phyloP scores from a whole-genome alignment of 64 coral and sea anemone species.

The Montipora sp. region DNA sequence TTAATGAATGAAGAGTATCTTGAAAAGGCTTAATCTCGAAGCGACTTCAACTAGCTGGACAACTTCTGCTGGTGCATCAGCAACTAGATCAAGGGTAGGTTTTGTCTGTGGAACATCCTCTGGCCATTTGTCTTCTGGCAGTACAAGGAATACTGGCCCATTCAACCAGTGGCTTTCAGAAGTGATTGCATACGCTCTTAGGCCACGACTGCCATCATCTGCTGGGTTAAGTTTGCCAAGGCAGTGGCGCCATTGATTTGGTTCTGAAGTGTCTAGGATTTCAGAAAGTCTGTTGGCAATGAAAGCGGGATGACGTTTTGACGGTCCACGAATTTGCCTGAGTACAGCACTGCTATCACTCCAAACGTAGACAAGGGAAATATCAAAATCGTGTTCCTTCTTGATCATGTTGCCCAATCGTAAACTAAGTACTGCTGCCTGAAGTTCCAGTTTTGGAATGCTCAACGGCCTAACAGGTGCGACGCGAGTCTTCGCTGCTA shows the following conservation, averaged over 20 bases:
- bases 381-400: background rate
- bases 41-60: background rate
- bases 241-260: slow-evolving; percentile 25
- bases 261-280: slow-evolving; percentile 24
- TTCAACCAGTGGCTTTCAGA: background rate
- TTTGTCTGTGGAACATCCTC: background rate
- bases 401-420: background rate
- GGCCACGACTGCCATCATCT: slow-evolving; percentile 22
- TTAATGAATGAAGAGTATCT: slow-evolving; percentile 15
- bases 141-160: slow-evolving; percentile 30
- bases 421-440: slow-evolving; percentile 22
- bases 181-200: background rate
- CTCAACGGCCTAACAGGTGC: slow-evolving; percentile 38
- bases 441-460: slow-evolving; percentile 32
- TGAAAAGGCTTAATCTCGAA: background rate
- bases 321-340: background rate
- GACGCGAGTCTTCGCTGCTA: slow-evolving; percentile 21
- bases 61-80: too few species aligned
- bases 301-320: slow-evolving; percentile 4
- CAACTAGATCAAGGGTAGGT: background rate
- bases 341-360: slow-evolving; percentile 3
- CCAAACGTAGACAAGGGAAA: background rate
- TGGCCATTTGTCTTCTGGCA: slow-evolving; percentile 39
- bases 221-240: slow-evolving; percentile 22
- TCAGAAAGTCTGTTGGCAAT: slow-evolving; percentile 36